A percentile compares a stretch with the other conserved stretches of the same genome.
Conservation (phyloP, 2,888 invertebrate genomes). For the Sympetrum striolatum region DNA sequence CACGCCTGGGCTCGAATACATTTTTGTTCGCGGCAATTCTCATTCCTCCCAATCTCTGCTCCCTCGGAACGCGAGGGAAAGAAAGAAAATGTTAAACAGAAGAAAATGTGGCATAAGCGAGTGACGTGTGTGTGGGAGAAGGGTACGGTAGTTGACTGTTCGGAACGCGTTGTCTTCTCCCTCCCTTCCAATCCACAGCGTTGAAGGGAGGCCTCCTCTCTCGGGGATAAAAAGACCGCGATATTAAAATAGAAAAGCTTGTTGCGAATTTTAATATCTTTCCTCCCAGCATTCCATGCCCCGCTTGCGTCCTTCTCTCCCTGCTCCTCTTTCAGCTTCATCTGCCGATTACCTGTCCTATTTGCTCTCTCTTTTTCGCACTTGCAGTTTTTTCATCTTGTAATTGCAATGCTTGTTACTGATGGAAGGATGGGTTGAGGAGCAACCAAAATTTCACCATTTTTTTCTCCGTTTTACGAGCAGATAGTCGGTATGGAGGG, state of each 20-base stretch:
- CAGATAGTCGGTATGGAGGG: too few relatives aligned
- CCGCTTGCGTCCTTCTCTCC: neutral
- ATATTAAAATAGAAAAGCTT: slow-evolving; percentile 41
- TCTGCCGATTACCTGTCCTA: neutral
- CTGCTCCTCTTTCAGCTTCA: neutral
- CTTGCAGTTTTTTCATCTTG: too few relatives aligned
- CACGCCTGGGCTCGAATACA: too few relatives aligned
- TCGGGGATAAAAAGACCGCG: slow-evolving; percentile 16
- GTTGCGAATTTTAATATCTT: slow-evolving; percentile 25
- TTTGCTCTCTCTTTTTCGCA: neutral
- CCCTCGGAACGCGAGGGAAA: too few relatives aligned
- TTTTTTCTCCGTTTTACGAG: too few relatives aligned
- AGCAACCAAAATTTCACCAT: too few relatives aligned
- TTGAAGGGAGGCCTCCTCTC: neutral
- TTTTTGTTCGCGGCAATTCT: too few relatives aligned
- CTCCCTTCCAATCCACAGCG: neutral
- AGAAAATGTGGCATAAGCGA: neutral
- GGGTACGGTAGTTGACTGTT: neutral
- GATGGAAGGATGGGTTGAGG: too few relatives aligned
- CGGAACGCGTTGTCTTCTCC: neutral
- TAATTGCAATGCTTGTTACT: too few relatives aligned
- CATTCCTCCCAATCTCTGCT: too few relatives aligned
- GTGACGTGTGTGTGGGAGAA: neutral
- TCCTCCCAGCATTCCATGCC: neutral
- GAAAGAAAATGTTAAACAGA: too few relatives aligned